phyloP scores from a whole-genome alignment of 2,888 invertebrate species.

The Luperina nickerlii region DNA sequence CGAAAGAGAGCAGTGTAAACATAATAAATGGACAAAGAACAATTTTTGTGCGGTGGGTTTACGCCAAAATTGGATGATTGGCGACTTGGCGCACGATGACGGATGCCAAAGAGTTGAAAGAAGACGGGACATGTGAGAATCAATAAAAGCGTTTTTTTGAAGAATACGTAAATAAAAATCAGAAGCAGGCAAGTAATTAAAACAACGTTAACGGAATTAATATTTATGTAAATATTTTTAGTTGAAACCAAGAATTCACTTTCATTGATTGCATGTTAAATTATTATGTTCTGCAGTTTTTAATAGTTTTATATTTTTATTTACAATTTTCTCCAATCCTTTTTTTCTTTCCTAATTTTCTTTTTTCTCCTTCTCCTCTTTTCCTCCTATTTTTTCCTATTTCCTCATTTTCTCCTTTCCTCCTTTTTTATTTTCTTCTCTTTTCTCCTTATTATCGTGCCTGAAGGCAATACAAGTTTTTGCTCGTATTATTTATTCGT shows the following conservation, averaged over 20 bases:
- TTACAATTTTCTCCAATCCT: not conserved
- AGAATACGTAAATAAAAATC: not conserved
- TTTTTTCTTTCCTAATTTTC: too few species aligned
- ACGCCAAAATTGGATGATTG: conserved; percentile 84
- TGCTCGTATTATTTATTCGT: not conserved
- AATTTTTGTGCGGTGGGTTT: conserved; percentile 75
- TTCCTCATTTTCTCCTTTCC: too few species aligned
- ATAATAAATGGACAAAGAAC: conserved; percentile 79
- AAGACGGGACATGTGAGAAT: conserved; percentile 33
- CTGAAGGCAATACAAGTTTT: not conserved
- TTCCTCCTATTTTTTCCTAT: too few species aligned
- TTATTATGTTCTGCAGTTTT: not conserved
- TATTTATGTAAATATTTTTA: not conserved
- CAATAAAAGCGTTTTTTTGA: not conserved
- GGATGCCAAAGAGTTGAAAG: conserved; percentile 64
- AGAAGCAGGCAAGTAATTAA: too few species aligned
- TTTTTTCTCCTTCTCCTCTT: too few species aligned
- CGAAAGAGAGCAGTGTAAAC: conserved; percentile 78
- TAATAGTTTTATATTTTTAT: not conserved
- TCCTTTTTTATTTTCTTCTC: too few species aligned
- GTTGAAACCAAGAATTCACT: not conserved
- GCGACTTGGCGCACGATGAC: conserved; percentile 68
- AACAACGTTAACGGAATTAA: not conserved
- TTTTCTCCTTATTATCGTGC: too few species aligned
- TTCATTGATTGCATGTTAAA: not conserved